A percentile compares a stretch with the other conserved stretches of the same genome.
Conservation (phyloP, 2,113 vertebrate species). For the Scalopus aquaticus region DNA sequence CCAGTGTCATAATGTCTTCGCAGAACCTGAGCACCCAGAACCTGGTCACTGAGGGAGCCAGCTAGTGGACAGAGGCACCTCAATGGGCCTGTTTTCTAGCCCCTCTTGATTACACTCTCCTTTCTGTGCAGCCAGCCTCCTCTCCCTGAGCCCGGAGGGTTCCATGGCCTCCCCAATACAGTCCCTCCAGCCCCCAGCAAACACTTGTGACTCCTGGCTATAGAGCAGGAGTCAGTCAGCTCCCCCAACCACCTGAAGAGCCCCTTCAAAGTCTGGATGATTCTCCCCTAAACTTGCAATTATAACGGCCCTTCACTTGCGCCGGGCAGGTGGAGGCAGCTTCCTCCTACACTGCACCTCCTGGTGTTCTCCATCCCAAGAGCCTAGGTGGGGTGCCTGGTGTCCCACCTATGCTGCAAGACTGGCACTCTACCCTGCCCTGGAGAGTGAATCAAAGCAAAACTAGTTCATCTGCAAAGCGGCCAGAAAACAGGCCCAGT, state of each 20-base stretch:
- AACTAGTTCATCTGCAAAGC: background rate
- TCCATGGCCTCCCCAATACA: too few relatives aligned
- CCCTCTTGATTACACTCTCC: background rate
- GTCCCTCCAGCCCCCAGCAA: background rate
- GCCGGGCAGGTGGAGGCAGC: background rate
- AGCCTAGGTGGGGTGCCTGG: too few relatives aligned
- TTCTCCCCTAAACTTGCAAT: fast-evolving
- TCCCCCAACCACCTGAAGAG: fast-evolving
- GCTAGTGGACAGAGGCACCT: background rate
- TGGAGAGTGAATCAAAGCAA: background rate
- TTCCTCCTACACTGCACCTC: too few relatives aligned
- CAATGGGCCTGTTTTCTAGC: fast-evolving
- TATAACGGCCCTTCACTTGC: too few relatives aligned
- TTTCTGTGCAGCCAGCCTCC: background rate
- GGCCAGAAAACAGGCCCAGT: background rate
- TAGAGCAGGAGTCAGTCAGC: background rate
- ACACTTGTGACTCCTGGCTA: too few relatives aligned
- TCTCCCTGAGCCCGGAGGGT: too few relatives aligned
- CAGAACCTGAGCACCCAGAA: fast-evolving
- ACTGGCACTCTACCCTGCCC: background rate
- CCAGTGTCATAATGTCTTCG: background rate
- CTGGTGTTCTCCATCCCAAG: background rate
- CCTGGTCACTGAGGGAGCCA: background rate
- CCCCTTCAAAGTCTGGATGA: background rate
- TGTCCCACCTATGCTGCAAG: too few relatives aligned